A percentile compares a stretch with the other conserved stretches of the same genome.
Evolutionary conservation across 2,888 invertebrate genomes (phyloP).

Genomic region (Eristalinus aeneus): DNA sequence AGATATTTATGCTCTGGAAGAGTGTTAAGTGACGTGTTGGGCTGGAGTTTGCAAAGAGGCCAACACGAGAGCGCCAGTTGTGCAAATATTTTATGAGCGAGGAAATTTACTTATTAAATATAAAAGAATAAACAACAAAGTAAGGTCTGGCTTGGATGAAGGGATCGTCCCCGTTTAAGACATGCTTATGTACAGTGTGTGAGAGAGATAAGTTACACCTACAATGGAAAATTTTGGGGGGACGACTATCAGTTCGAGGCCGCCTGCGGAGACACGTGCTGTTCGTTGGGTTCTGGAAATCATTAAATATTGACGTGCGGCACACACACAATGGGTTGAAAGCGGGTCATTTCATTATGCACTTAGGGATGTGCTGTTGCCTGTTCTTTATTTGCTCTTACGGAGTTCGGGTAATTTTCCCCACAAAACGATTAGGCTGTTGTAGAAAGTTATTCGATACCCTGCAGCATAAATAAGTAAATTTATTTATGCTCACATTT

Average conservation of each 20-base stretch:
- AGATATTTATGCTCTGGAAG: slow-evolving; percentile 27
- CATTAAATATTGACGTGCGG: not conserved
- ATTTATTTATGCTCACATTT: too few species aligned
- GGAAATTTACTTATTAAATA: slow-evolving; percentile 8
- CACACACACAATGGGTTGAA: not conserved
- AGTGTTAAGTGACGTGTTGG: not conserved
- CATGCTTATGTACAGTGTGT: not conserved
- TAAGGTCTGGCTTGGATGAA: not conserved
- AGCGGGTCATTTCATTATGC: not conserved
- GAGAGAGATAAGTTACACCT: not conserved
- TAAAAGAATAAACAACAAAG: not conserved
- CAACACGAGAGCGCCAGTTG: not conserved
- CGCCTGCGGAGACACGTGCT: not conserved
- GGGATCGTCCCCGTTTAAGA: not conserved
- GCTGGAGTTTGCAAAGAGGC: not conserved
- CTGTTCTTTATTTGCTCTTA: not conserved
- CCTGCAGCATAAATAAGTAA: not conserved
- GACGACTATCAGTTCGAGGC: not conserved
- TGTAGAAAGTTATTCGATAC: not conserved
- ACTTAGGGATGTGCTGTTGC: not conserved
- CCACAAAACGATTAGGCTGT: not conserved
- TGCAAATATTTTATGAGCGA: not conserved
- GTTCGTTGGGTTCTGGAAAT: not conserved
- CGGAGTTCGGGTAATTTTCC: not conserved
- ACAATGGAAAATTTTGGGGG: not conserved